phyloP scores from a whole-genome alignment of 2,113 vertebrate species.

The Nesogale talazaci region DNA sequence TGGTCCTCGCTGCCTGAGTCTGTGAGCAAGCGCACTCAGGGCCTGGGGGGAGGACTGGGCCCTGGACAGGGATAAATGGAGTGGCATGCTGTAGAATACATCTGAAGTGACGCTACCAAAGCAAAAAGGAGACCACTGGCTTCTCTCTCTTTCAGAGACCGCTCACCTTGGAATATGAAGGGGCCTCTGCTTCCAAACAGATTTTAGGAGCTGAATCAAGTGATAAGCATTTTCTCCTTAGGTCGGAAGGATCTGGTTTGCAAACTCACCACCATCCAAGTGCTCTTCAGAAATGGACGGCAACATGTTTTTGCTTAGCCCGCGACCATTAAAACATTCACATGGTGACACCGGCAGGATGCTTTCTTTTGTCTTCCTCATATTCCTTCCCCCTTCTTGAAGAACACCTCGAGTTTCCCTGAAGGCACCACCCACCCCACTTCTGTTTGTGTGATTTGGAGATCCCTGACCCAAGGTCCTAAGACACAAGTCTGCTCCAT shows the following conservation, averaged over 20 bases:
- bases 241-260: not conserved
- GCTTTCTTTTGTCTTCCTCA: not conserved
- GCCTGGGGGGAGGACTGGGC: not conserved
- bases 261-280: not conserved
- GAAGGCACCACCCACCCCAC: not conserved
- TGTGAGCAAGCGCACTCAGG: not conserved
- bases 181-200: slow-evolving; percentile 1
- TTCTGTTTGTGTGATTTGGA: not conserved
- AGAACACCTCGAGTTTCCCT: not conserved
- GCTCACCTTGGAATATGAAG: not conserved
- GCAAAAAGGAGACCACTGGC: not conserved
- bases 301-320: not conserved
- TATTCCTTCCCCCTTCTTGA: not conserved
- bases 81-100: not conserved
- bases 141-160: slow-evolving; percentile 18
- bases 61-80: not conserved
- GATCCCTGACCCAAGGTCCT: not conserved
- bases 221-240: not conserved
- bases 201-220: slow-evolving; percentile 13
- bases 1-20: not conserved
- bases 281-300: slow-evolving; percentile 13
- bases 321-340: slow-evolving; percentile 53
- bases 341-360: not conserved
- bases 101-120: slow-evolving; percentile 4
- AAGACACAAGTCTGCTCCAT: not conserved